phyloP scores from a whole-genome alignment of 2,888 invertebrate genomes.

The Athetis lepigone region DNA sequence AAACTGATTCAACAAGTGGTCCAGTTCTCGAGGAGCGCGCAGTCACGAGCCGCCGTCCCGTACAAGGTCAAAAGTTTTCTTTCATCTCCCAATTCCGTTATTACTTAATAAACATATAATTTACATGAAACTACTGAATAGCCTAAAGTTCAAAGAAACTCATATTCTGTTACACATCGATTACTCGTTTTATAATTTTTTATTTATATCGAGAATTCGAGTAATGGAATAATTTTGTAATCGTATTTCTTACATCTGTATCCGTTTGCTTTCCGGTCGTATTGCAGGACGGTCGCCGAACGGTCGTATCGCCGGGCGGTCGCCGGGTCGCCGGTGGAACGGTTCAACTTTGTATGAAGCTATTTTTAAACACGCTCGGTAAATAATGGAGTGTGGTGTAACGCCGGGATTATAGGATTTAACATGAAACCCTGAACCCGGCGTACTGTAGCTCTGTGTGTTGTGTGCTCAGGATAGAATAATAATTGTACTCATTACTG shows the following conservation, averaged over 20 bases:
- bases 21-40: conserved; percentile 24
- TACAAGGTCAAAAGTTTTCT: conserved; percentile 3
- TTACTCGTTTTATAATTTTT: not conserved
- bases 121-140: not conserved
- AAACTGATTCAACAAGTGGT: conserved; percentile 41
- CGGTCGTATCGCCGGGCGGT: not conserved
- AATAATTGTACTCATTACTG: not conserved
- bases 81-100: conserved; percentile 22
- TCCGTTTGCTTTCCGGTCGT: conserved; percentile 1
- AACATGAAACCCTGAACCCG: conserved; percentile 12
- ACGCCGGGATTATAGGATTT: conserved; percentile 49
- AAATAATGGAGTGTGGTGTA: conserved; percentile 44
- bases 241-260: not conserved
- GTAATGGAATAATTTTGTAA: conserved; percentile 6
- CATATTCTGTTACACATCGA: conserved; percentile 15
- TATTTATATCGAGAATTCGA: not conserved
- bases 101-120: conserved; percentile 12
- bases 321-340: conserved; percentile 2
- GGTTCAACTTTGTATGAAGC: conserved; percentile 23
- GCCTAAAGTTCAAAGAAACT: conserved; percentile 8
- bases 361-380: conserved; percentile 54
- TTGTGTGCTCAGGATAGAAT: conserved; percentile 4
- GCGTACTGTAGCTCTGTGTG: conserved; percentile 19
- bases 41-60: conserved; percentile 7
- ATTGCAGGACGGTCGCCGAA: conserved; percentile 12